A percentile compares a stretch with the other conserved stretches of the same genome.
phyloP scores from a whole-genome alignment of 2,113 vertebrate species.

The Morone chrysops region DNA sequence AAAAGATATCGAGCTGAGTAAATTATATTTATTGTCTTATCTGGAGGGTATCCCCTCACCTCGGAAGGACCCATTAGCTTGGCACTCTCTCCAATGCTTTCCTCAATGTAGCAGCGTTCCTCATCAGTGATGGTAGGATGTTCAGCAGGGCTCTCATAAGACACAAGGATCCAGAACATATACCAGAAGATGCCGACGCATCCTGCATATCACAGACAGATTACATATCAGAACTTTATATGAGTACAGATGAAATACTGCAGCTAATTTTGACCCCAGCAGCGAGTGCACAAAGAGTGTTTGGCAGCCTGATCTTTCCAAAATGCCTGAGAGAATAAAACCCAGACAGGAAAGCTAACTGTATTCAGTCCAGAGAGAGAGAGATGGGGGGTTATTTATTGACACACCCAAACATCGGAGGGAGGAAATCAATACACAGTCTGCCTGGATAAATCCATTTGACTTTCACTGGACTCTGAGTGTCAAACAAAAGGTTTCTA shows the following conservation, averaged over 20 bases:
- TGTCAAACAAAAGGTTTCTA: slow-evolving; percentile 30
- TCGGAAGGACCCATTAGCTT: slow-evolving; percentile 92
- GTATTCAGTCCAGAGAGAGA: slow-evolving; percentile 52
- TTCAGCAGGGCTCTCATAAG: slow-evolving; percentile 96
- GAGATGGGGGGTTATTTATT: slow-evolving; percentile 63
- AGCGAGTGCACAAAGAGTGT: not conserved
- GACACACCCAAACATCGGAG: slow-evolving; percentile 70
- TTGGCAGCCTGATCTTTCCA: slow-evolving; percentile 51
- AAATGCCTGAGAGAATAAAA: slow-evolving; percentile 62
- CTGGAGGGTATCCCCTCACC: slow-evolving; percentile 80
- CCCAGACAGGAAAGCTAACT: slow-evolving; percentile 62
- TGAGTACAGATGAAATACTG: not conserved
- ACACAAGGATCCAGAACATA: slow-evolving; percentile 98
- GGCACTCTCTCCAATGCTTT: slow-evolving; percentile 98
- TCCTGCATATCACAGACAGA: slow-evolving; percentile 79
- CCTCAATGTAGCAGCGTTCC: slow-evolving; percentile 98
- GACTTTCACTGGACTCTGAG: slow-evolving; percentile 66
- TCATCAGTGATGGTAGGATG: slow-evolving; percentile 97
- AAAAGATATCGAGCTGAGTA: not conserved
- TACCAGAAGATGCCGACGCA: slow-evolving; percentile 97
- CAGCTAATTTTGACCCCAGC: slow-evolving; percentile 24
- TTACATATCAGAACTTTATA: slow-evolving; percentile 1
- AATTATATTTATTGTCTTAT: not conserved
- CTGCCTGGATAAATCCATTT: slow-evolving; percentile 77
- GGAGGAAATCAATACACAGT: slow-evolving; percentile 75